phyloP scores from a whole-genome alignment of 2,797 vertebrate genomes.

The Aplochiton taeniatus region DNA sequence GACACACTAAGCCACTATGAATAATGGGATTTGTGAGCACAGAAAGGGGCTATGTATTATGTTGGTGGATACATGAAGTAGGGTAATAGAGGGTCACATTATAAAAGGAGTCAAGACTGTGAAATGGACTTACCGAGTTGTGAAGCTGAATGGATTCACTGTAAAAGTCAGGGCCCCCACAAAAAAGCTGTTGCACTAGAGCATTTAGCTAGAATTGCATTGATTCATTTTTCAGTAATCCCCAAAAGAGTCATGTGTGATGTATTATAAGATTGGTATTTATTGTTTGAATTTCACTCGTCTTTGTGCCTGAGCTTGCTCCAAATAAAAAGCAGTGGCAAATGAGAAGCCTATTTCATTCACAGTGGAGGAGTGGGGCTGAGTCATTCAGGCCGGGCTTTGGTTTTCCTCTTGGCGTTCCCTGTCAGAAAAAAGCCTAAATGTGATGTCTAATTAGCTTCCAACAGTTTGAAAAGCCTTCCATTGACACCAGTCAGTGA shows the following conservation, averaged over 20 bases:
- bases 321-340: conserved; percentile 7
- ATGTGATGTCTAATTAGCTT: conserved; percentile 57
- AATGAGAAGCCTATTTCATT: conserved; percentile 36
- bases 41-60: background rate
- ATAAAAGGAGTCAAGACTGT: too few relatives aligned
- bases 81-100: too few relatives aligned
- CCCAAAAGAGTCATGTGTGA: too few relatives aligned
- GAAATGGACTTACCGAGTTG: too few relatives aligned
- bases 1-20: background rate
- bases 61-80: too few relatives aligned
- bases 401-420: conserved; percentile 32
- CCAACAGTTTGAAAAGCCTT: conserved; percentile 32
- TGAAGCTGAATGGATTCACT: too few relatives aligned
- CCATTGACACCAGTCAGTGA: conserved; percentile 49
- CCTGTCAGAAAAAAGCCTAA: conserved; percentile 29
- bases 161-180: too few relatives aligned
- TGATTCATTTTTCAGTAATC: too few relatives aligned
- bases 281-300: too few relatives aligned
- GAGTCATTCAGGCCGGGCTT: background rate
- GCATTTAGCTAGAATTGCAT: too few relatives aligned
- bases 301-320: background rate
- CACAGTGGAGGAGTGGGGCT: conserved; percentile 10
- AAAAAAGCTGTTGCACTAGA: too few relatives aligned
- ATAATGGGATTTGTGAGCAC: background rate
- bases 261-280: too few relatives aligned